A percentile compares a stretch with the other conserved stretches of the same genome.
These are phyloP conservation scores for Glyphotaelius pellucidus DNA, from an alignment of 2,888 invertebrate genomes.

Conservation along the genomic window DNA sequence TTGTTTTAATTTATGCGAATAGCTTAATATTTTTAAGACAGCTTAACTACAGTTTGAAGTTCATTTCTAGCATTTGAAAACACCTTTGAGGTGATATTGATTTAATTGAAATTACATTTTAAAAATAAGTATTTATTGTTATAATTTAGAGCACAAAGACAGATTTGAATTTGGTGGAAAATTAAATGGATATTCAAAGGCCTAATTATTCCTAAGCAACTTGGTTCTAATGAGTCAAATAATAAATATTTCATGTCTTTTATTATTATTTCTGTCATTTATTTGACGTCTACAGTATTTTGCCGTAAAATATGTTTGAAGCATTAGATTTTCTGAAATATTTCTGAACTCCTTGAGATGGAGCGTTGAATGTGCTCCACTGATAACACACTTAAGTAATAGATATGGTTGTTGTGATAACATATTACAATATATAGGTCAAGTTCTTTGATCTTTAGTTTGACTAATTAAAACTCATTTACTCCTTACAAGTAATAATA, in stretches of 20 bases:
- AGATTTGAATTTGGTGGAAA: too few relatives aligned
- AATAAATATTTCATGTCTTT: too few relatives aligned
- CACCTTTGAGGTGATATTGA: too few relatives aligned
- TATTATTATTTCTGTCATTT: too few relatives aligned
- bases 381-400: neutral
- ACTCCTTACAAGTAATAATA: neutral
- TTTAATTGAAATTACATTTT: too few relatives aligned
- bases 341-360: neutral
- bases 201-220: neutral
- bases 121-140: too few relatives aligned
- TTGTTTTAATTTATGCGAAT: too few relatives aligned
- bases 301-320: neutral
- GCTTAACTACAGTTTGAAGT: too few relatives aligned
- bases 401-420: neutral
- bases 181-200: neutral
- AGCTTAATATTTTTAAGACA: too few relatives aligned
- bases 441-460: neutral
- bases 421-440: neutral
- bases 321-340: neutral
- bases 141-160: too few relatives aligned
- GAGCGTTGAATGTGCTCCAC: neutral
- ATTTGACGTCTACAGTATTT: neutral
- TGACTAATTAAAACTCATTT: neutral
- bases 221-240: neutral
- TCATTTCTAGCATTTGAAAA: too few relatives aligned